Conservation (phyloP, 2,888 invertebrate genomes). For the Drosophila monieri region DNA sequence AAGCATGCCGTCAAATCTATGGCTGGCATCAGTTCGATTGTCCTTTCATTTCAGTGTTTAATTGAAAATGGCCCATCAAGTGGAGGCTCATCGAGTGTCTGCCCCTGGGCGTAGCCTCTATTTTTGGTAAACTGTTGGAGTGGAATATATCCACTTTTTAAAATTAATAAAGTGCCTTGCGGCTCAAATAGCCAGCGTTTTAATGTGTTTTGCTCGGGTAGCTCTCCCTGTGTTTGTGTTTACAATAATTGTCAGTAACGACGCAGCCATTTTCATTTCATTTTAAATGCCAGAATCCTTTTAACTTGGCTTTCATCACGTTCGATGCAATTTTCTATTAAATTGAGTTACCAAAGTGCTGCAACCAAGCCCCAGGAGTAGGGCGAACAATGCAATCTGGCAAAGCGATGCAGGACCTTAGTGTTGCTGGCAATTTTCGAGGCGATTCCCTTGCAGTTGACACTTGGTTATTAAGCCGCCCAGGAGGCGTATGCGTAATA, state of each 20-base stretch:
- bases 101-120: neutral
- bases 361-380: slow-evolving; percentile 20
- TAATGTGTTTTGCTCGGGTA: neutral
- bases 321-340: slow-evolving; percentile 34
- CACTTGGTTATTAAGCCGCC: slow-evolving; percentile 26
- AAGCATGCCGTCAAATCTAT: slow-evolving; percentile 16
- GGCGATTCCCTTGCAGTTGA: slow-evolving; percentile 12
- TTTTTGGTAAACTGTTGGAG: slow-evolving; percentile 4
- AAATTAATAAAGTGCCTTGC: neutral
- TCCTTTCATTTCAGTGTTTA: slow-evolving; percentile 10
- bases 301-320: slow-evolving; percentile 24
- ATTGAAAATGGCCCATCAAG: slow-evolving; percentile 29
- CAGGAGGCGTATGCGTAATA: slow-evolving; percentile 48
- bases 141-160: slow-evolving; percentile 1
- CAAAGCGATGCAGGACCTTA: slow-evolving; percentile 1
- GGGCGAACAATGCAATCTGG: slow-evolving; percentile 26
- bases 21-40: slow-evolving; percentile 28
- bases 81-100: neutral
- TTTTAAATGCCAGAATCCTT: slow-evolving; percentile 33
- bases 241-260: neutral
- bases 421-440: slow-evolving; percentile 5
- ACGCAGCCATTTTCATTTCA: neutral
- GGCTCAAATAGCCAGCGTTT: neutral
- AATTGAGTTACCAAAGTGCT: slow-evolving; percentile 38
- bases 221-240: neutral